Evolutionary conservation across 2,113 vertebrate species (phyloP), one percentile per base, ranked within the genome.

Genomic region (Pithys albifrons): DNA sequence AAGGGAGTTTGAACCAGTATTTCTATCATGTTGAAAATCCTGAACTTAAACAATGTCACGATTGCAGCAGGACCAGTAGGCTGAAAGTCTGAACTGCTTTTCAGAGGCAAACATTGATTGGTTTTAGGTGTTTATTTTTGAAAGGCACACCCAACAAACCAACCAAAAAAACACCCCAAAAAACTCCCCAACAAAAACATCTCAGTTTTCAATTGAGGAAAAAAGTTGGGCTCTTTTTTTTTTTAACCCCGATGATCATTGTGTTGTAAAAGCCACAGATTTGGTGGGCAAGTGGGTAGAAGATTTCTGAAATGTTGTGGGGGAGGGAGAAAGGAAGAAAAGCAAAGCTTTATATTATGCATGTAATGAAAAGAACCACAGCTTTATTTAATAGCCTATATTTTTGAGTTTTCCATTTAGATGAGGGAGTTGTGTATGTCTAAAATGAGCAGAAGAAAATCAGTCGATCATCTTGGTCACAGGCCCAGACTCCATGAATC

Each of bases 141-240:
- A 41, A 83, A 62, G n/a, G 41, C 45, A 24, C 8, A 29, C 7
- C 12, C 15, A 37, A 10, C 5, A 12, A 49, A 65, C 29, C 9
- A 49, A 58, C 18, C 10, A 22, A 52, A 35, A 27, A 8, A 2
- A 15, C 52, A 12, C 3, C 5, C 18, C 2, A 24, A 49, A 54
- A 3, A 61, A 2, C 5, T 35, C 1, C 13, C 5, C 25, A 18
- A 62, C 15, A 72, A 65, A 76, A 77, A 19, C 0, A 3, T 54
- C 39, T 43, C 19, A 0, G 18, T 37, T 70, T 51, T 77, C 27
- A 48, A 9, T 78, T 74, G 64, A 71, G 37, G 37, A 61, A 54
- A 12, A 10, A 61, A 13, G 8, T 37, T 66, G 14, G 0, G 0
- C 3, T 67, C 20, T 59, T 19, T 2, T 18, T 69, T 20, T 27